Evolutionary conservation across 2,888 invertebrate species (phyloP).

Genomic region (Patella ulyssiponensis): DNA sequence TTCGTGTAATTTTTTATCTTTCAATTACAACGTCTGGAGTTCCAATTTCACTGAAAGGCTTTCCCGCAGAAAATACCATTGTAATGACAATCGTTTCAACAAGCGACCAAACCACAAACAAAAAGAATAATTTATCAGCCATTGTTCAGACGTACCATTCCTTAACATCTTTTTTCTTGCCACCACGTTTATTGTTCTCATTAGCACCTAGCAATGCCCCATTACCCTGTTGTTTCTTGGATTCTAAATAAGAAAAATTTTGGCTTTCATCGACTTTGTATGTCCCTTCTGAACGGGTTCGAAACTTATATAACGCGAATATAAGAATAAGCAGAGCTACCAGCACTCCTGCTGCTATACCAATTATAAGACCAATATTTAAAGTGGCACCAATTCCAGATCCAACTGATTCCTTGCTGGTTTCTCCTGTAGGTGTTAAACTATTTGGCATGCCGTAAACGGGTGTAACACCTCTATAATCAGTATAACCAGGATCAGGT

Average conservation of each 20-base stretch:
- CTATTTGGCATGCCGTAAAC: background rate
- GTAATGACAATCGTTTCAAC: too few species aligned
- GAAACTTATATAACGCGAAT: constrained; percentile 75
- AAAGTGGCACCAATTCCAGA: constrained; percentile 25
- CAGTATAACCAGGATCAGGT: constrained; percentile 15
- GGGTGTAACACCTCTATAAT: background rate
- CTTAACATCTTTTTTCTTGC: constrained; percentile 65
- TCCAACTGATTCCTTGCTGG: constrained; percentile 24
- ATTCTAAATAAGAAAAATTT: constrained; percentile 74
- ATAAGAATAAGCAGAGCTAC: constrained; percentile 88
- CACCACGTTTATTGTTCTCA: constrained; percentile 53
- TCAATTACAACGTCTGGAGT: too few species aligned
- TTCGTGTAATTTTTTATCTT: too few species aligned
- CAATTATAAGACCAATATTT: constrained; percentile 79
- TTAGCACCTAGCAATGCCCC: constrained; percentile 53
- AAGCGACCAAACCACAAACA: background rate
- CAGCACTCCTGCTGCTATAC: constrained; percentile 91
- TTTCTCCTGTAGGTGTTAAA: constrained; percentile 27
- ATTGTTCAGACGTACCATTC: constrained; percentile 66
- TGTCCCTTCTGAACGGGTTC: constrained; percentile 84
- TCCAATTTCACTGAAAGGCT: too few species aligned
- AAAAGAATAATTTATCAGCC: constrained; percentile 14
- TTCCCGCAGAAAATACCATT: too few species aligned
- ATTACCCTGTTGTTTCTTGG: constrained; percentile 61
- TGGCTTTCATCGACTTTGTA: constrained; percentile 93